Conservation (phyloP, 2,113 vertebrate genomes). For the Regulus satrapa region DNA sequence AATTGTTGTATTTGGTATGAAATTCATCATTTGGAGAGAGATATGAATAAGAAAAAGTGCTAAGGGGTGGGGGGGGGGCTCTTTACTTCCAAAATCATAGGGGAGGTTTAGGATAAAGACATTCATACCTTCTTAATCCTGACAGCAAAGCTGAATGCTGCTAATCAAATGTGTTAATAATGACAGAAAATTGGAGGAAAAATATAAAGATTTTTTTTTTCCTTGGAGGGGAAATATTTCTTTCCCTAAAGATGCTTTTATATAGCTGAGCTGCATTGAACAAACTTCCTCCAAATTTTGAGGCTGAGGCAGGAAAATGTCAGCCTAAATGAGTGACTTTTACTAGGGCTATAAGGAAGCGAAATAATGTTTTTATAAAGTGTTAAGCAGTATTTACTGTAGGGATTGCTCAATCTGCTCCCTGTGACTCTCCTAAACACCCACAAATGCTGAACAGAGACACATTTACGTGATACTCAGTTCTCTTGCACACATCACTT, state of each 20-base stretch:
- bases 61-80: background rate
- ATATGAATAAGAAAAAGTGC: background rate
- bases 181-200: background rate
- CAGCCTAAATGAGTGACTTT: background rate
- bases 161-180: background rate
- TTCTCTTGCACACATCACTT: background rate
- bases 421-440: background rate
- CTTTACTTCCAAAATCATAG: background rate
- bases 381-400: background rate
- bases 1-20: background rate
- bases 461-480: background rate
- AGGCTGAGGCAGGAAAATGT: background rate
- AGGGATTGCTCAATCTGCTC: background rate
- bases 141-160: background rate
- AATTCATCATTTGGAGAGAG: background rate
- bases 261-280: background rate
- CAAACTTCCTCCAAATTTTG: background rate
- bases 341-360: background rate
- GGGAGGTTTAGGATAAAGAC: background rate
- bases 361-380: background rate
- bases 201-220: background rate
- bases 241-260: background rate
- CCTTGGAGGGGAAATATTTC: background rate
- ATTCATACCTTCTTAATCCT: background rate
- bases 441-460: background rate